Evolutionary conservation across 2,797 vertebrate species (phyloP).

Genomic region (Nothura maculosa): DNA sequence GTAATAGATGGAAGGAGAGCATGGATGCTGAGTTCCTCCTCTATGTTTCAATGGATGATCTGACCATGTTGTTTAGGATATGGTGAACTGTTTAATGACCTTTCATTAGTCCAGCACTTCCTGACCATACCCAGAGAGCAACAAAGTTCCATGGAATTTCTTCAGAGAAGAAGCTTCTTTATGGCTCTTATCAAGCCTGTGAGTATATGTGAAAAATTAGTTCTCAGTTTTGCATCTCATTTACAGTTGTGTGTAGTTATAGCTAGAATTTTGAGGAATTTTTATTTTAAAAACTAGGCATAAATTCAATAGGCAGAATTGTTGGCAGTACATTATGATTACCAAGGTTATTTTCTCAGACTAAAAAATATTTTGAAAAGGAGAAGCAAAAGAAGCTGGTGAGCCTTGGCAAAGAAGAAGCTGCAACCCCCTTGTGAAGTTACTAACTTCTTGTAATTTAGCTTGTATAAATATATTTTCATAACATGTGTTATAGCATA

Average conservation of each 20-base stretch:
- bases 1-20: background rate
- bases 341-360: background rate
- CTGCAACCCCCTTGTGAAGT: background rate
- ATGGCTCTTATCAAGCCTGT: background rate
- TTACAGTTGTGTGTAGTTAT: background rate
- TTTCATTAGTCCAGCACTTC: background rate
- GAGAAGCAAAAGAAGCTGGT: background rate
- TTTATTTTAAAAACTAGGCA: background rate
- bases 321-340: background rate
- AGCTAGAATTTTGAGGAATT: background rate
- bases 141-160: background rate
- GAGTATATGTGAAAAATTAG: background rate
- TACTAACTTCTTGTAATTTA: background rate
- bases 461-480: constrained; percentile 23
- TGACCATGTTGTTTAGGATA: background rate
- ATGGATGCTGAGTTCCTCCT: background rate
- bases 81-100: background rate
- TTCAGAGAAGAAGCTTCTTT: background rate
- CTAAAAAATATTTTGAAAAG: background rate
- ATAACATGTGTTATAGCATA: background rate
- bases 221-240: background rate
- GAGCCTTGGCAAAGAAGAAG: background rate
- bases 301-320: background rate
- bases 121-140: background rate
- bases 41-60: background rate